Evolutionary conservation across 1,140 invertebrate genomes (phyloP).

Genomic region (Drosophila pseudoobscura): DNA sequence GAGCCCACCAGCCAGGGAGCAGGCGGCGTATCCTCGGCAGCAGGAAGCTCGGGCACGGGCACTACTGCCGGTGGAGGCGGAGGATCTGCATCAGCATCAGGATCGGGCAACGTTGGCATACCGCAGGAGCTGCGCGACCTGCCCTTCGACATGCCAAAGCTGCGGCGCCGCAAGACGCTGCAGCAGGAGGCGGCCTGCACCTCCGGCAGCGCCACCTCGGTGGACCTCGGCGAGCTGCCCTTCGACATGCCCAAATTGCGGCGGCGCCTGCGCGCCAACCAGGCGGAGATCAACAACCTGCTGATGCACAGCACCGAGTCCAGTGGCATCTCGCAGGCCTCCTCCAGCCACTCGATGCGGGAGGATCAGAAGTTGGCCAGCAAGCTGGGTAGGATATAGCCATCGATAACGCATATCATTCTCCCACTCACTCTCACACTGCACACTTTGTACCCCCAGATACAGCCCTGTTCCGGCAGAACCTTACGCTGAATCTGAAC

Average conservation of each 20-base stretch:
- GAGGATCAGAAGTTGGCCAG: constrained; percentile 86
- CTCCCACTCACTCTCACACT: neutral
- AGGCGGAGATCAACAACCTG: constrained; percentile 75
- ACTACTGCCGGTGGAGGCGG: constrained; percentile 78
- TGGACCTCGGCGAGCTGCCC: constrained; percentile 91
- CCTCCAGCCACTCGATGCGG: constrained; percentile 90
- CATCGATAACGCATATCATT: constrained; percentile 2
- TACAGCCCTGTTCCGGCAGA: constrained; percentile 85
- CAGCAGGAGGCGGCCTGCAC: constrained; percentile 85
- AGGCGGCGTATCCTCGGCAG: constrained; percentile 44
- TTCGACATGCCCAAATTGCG: constrained; percentile 95
- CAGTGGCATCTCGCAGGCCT: constrained; percentile 89
- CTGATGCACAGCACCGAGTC: constrained; percentile 86
- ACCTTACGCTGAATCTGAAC: constrained; percentile 90
- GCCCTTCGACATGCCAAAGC: constrained; percentile 95
- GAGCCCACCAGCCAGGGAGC: constrained; percentile 67
- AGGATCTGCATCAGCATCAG: constrained; percentile 90
- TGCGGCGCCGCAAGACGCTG: constrained; percentile 87
- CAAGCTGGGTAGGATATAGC: constrained; percentile 58
- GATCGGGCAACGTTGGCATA: constrained; percentile 93
- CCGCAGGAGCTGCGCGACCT: constrained; percentile 89
- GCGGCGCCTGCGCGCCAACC: constrained; percentile 84
- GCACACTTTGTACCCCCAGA: constrained; percentile 30
- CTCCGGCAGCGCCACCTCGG: constrained; percentile 88
- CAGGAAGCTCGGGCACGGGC: neutral